These are phyloP conservation scores for Anseranas semipalmata DNA, from an alignment of 2,113 vertebrate species.

Conservation along the genomic window DNA sequence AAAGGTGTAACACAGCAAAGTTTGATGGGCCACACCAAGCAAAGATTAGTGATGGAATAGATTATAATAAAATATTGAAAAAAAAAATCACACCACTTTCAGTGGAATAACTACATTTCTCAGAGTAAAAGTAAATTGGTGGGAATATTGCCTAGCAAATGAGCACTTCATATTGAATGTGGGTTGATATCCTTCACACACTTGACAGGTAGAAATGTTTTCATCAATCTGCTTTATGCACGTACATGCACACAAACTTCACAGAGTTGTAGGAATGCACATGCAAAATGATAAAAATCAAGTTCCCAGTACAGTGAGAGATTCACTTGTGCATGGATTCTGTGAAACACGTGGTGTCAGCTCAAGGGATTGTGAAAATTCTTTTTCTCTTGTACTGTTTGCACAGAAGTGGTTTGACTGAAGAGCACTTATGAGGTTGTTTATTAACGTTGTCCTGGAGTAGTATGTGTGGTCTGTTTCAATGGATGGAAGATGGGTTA, in stretches of 20 bases:
- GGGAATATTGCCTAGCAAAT: not conserved
- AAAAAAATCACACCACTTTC: not conserved
- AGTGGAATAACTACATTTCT: not conserved
- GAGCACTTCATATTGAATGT: not conserved
- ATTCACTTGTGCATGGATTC: not conserved
- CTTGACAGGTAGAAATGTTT: not conserved
- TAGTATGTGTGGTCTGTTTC: not conserved
- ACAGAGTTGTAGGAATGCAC: not conserved
- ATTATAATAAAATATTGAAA: not conserved
- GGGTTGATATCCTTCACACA: not conserved
- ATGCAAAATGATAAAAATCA: not conserved
- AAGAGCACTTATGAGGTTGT: not conserved
- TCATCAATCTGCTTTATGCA: not conserved
- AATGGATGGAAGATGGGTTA: not conserved
- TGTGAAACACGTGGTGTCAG: not conserved
- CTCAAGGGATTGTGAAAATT: not conserved
- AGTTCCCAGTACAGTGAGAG: fast-evolving
- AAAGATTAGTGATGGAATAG: not conserved
- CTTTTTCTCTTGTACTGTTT: not conserved
- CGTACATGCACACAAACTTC: not conserved
- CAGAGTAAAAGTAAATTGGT: not conserved
- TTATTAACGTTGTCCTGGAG: not conserved
- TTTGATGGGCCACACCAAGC: not conserved
- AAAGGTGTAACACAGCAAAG: not conserved
- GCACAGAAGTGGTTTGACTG: not conserved